Conservation (phyloP, 2,888 invertebrate species). For the Xestia sexstrigata region DNA sequence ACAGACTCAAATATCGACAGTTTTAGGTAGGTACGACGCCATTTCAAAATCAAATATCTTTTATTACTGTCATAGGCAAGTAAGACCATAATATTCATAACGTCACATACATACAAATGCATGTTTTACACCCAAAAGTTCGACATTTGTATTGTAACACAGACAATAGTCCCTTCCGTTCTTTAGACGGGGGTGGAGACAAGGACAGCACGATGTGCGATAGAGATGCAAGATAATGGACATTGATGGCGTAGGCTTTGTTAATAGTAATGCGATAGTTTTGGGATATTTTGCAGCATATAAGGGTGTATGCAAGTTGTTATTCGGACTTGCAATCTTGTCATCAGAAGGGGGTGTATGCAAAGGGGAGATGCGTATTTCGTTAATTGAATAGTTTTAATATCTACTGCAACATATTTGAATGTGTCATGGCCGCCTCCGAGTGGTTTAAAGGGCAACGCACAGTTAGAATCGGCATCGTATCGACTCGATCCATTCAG, state of each 20-base stretch:
- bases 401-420: conserved; percentile 5
- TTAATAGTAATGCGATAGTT: conserved; percentile 65
- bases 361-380: conserved; percentile 13
- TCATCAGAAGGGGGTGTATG: conserved; percentile 16
- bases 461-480: neutral
- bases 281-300: conserved; percentile 49
- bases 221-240: conserved; percentile 76
- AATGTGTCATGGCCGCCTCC: conserved; percentile 4
- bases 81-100: conserved; percentile 9
- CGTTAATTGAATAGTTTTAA: conserved; percentile 47
- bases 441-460: neutral
- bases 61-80: conserved; percentile 27
- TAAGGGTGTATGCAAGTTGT: conserved; percentile 49
- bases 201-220: conserved; percentile 65
- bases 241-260: conserved; percentile 80
- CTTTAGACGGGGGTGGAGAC: conserved; percentile 75
- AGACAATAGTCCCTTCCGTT: conserved; percentile 75
- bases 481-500: neutral
- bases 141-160: conserved; percentile 61
- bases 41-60: conserved; percentile 31
- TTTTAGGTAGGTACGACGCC: too few relatives aligned
- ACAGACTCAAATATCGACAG: neutral
- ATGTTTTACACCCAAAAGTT: conserved; percentile 66
- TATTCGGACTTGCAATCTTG: conserved; percentile 46
- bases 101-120: conserved; percentile 61